phyloP scores from a whole-genome alignment of 2,797 vertebrate genomes.

The Phyllotis vaccarum region DNA sequence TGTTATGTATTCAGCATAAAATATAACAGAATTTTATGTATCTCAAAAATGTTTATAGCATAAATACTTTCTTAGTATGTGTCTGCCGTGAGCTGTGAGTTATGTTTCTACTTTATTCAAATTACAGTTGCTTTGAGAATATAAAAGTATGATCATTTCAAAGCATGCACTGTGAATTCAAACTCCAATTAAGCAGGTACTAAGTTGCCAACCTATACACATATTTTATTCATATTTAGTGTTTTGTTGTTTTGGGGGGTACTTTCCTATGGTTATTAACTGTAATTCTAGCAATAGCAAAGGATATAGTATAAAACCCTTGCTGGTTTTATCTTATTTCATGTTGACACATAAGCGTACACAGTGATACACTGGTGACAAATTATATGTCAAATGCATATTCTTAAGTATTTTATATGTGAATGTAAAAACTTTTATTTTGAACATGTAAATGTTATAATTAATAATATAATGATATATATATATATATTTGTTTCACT shows the following conservation, averaged over 20 bases:
- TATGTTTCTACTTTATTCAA: constrained; percentile 41
- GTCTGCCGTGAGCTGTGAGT: not conserved
- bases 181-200: constrained; percentile 35
- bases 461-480: not conserved
- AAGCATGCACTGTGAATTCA: not conserved
- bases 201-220: constrained; percentile 76
- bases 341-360: not conserved
- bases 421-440: not conserved
- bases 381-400: constrained; percentile 28
- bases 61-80: not conserved
- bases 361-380: not conserved
- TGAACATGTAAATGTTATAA: constrained; percentile 15
- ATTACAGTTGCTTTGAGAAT: constrained; percentile 5
- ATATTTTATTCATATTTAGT: constrained; percentile 65
- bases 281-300: not conserved
- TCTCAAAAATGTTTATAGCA: constrained; percentile 1
- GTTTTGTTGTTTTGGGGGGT: constrained; percentile 60
- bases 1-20: not conserved
- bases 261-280: not conserved
- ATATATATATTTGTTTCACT: not conserved
- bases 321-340: not conserved
- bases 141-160: not conserved
- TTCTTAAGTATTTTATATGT: not conserved
- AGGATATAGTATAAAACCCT: not conserved
- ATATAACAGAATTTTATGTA: not conserved